Base-by-base conservation (phyloP, 1,140 invertebrate genomes). In the Coptotermes formosanus region DNA sequence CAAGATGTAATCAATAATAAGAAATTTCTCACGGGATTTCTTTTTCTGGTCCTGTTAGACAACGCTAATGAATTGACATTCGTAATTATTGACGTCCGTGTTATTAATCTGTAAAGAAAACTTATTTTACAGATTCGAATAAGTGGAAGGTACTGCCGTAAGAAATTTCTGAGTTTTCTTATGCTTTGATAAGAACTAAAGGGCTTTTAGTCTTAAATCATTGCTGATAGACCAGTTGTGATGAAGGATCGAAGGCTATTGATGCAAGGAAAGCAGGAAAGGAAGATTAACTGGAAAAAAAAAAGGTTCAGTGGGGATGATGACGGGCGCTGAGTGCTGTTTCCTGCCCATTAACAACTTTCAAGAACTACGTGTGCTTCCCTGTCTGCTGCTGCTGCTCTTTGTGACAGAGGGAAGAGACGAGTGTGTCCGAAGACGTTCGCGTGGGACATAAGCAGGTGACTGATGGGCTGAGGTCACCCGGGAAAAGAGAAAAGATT, bases 311-410 rank as follows among this genome's bases (percentile, higher is more conserved):
- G 64, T 75, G 64, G 64, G n/a, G 64, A 30, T 8, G 64, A 75
- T 30, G 64, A 30, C 64, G n/a, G 11, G 1, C n/a, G 9, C 25
- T n/a, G 64, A 75, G 64, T 75, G 64, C 64, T 75, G 64, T 75
- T 75, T 75, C 64, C 64, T 75, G 64, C 25, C 64, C 64, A 75
- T 75, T 75, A 75, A 75, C 64, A 75, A 75, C 64, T 75, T 75
- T 75, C 25, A 75, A 75, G n/a, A n/a, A 30, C 64, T 75, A 55
- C 38, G 38, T 38, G 38, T 38, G 21, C 30, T 75, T 30, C 64
- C 25, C n/a, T 75, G 7, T 30, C 14, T 30, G 1, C 14, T 14
- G 2, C 9, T 30, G 2, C 6, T 25, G 11, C n/a, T 12, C 30
- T 75, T 75, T 30, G 25, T 25, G 8, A 16, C 25, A n/a, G 64